A percentile compares a stretch with the other conserved stretches of the same genome.
These are phyloP conservation scores for Clistopyga incitator DNA, from an alignment of 2,888 invertebrate species.

Conservation along the genomic window DNA sequence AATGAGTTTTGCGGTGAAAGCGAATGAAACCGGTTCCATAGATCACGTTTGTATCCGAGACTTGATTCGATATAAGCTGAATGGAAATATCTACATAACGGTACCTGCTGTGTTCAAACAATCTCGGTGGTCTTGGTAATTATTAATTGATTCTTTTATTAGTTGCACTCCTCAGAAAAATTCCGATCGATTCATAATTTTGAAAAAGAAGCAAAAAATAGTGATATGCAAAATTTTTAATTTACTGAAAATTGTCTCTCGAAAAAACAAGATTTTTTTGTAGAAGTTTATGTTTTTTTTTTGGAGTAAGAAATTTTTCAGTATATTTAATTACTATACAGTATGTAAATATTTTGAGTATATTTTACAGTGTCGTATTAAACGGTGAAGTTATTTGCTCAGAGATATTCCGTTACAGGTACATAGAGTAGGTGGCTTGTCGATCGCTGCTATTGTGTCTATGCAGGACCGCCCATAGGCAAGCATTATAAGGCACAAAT, in stretches of 20 bases:
- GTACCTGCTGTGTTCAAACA: neutral
- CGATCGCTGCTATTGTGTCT: neutral
- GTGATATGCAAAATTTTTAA: no score
- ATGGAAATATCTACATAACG: constrained; percentile 16
- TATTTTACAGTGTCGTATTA: neutral
- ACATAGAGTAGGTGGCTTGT: neutral
- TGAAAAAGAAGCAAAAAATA: no score
- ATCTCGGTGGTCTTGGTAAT: no score
- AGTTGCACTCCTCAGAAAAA: no score
- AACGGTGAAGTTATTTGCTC: neutral
- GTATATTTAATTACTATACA: no score
- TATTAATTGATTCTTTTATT: no score
- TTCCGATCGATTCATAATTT: no score
- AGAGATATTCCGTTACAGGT: constrained; percentile 57
- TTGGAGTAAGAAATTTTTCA: no score
- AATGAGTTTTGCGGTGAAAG: neutral
- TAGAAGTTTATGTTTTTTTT: no score
- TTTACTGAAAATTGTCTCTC: no score
- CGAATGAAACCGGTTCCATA: neutral
- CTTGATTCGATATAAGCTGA: neutral
- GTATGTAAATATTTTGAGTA: no score
- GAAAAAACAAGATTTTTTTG: no score
- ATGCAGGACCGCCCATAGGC: neutral
- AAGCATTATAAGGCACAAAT: neutral
- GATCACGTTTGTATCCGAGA: neutral